Percentiles rank a stretch among this genome's conserved stretches.
Evolutionary conservation across 2,113 vertebrate species (phyloP).

Genomic region (Cariama cristata): DNA sequence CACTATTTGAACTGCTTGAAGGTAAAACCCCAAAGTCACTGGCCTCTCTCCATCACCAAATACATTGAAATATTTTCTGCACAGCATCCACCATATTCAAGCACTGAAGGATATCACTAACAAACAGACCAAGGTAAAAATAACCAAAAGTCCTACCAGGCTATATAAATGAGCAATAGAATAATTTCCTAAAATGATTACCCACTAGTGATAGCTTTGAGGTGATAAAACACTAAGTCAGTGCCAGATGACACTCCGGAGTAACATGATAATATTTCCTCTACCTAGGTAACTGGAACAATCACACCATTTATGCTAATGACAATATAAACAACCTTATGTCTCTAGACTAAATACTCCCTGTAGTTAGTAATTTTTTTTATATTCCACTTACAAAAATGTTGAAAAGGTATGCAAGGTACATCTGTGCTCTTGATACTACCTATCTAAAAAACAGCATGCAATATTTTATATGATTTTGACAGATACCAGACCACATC

Average conservation of each 20-base stretch:
- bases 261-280: constrained; percentile 41
- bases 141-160: background rate
- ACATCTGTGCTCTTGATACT: background rate
- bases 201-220: constrained; percentile 51
- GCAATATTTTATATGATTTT: background rate
- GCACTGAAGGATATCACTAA: constrained; percentile 3
- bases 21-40: background rate
- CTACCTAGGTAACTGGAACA: constrained; percentile 34
- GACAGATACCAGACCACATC: background rate
- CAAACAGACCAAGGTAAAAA: background rate
- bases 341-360: constrained; percentile 21
- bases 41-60: background rate
- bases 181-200: constrained; percentile 59
- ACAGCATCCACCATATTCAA: background rate
- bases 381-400: background rate
- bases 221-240: constrained; percentile 40
- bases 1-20: background rate
- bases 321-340: constrained; percentile 23
- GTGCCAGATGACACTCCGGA: constrained; percentile 10
- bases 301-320: constrained; percentile 53
- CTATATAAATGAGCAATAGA: constrained; percentile 32
- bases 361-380: background rate
- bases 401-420: background rate
- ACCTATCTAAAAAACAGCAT: background rate
- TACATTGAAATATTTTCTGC: constrained; percentile 18